phyloP scores from a whole-genome alignment of 2,797 vertebrate genomes.

The Leuciscus waleckii region DNA sequence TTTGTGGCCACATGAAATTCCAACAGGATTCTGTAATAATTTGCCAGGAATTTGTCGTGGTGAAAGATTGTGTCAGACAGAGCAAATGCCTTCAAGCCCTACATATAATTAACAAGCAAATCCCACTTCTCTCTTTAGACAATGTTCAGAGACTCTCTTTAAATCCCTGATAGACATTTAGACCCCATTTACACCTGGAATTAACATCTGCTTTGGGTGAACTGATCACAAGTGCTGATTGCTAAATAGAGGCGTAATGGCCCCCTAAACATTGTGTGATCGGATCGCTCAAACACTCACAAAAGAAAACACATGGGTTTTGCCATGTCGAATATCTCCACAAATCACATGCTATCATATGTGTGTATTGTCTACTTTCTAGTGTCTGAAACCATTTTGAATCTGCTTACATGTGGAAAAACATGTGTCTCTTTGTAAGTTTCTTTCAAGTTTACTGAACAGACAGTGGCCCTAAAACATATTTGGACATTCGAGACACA shows the following conservation, averaged over 20 bases:
- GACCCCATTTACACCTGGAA: slow-evolving; percentile 31
- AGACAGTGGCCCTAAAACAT: neutral
- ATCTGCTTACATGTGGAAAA: neutral
- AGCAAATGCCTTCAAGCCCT: slow-evolving; percentile 49
- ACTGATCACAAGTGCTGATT: neutral
- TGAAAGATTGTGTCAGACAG: slow-evolving; percentile 59
- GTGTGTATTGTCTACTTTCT: neutral
- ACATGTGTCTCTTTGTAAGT: neutral
- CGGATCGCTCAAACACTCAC: neutral
- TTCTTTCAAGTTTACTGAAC: neutral
- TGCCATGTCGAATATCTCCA: neutral
- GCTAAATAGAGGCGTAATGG: slow-evolving; percentile 19
- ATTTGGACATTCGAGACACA: neutral
- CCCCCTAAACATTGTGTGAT: neutral
- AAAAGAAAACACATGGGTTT: slow-evolving; percentile 3
- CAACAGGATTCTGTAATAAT: slow-evolving; percentile 57
- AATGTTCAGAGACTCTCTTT: slow-evolving; percentile 21
- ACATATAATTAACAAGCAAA: slow-evolving; percentile 10
- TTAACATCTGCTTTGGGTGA: slow-evolving; percentile 15
- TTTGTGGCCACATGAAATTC: slow-evolving; percentile 53
- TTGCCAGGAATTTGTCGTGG: slow-evolving; percentile 61
- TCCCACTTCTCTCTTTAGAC: neutral
- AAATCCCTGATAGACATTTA: slow-evolving; percentile 24
- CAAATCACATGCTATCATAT: neutral
- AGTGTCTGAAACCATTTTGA: neutral